These are phyloP conservation scores for Osmoderma eremita DNA, from an alignment of 2,888 invertebrate species.

Conservation along the genomic window DNA sequence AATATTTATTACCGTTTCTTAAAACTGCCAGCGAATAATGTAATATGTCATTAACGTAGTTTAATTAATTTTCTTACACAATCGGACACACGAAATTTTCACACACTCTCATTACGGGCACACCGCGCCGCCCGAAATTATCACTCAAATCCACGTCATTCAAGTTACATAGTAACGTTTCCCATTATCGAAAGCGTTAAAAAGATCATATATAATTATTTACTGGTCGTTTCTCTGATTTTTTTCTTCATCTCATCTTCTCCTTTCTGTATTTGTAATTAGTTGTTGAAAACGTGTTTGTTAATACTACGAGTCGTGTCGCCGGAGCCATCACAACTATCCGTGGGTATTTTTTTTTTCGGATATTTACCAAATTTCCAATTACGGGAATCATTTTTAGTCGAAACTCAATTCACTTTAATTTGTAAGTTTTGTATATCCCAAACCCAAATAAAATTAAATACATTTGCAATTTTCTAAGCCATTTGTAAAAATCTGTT, in stretches of 20 bases:
- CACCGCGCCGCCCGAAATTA: conserved; percentile 18
- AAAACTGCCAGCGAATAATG: conserved; percentile 10
- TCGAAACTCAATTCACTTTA: too few relatives aligned
- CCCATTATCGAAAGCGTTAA: conserved; percentile 33
- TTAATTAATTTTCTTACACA: conserved; percentile 31
- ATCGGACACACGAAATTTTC: conserved; percentile 21
- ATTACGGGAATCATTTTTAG: not conserved
- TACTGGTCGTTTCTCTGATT: not conserved
- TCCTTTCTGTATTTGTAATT: conserved; percentile 21
- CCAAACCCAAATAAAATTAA: not conserved
- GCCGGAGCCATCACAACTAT: not conserved
- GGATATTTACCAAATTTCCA: conserved; percentile 2
- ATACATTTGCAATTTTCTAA: too few relatives aligned
- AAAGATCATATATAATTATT: conserved; percentile 30
- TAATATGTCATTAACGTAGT: conserved; percentile 25
- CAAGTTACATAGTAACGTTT: conserved; percentile 8
- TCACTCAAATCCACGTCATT: conserved; percentile 21
- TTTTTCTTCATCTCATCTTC: conserved; percentile 5
- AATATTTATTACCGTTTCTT: conserved; percentile 23
- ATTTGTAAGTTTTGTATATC: too few relatives aligned
- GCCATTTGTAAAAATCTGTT: too few relatives aligned
- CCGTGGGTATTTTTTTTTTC: not conserved
- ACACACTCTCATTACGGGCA: conserved; percentile 4
- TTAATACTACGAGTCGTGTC: conserved; percentile 17
- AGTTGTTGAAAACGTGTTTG: conserved; percentile 27